A percentile compares a stretch with the other conserved stretches of the same genome.
Conservation (phyloP, 2,113 vertebrate species). For the Petrocephalus zakoni region DNA sequence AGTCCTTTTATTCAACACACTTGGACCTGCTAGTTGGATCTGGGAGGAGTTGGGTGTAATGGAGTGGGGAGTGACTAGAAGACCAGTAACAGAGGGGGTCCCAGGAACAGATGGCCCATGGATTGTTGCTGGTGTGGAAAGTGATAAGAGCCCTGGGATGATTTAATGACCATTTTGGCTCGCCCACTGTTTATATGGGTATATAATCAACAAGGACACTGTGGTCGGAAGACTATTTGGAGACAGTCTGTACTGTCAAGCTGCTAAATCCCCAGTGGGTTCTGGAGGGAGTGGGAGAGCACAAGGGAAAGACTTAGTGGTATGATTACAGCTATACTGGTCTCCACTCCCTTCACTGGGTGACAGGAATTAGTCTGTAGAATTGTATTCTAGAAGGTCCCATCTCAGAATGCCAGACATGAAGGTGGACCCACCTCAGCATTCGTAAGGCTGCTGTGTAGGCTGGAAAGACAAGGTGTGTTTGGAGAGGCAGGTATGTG, state of each 20-base stretch:
- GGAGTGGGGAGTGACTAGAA: neutral
- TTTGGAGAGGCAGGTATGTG: neutral
- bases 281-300: neutral
- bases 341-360: neutral
- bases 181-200: conserved; percentile 57
- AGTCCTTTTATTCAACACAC: neutral
- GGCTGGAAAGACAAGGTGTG: neutral
- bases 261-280: conserved; percentile 1
- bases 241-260: conserved; percentile 30
- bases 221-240: conserved; percentile 37
- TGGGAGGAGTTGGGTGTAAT: neutral
- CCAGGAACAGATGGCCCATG: conserved; percentile 51
- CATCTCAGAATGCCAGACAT: neutral
- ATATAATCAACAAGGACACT: conserved; percentile 59
- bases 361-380: neutral
- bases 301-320: neutral
- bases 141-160: conserved; percentile 55
- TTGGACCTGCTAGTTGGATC: neutral
- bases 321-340: neutral
- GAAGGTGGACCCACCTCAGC: neutral
- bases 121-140: conserved; percentile 52
- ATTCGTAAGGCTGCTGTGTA: neutral
- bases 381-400: neutral
- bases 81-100: conserved; percentile 29
- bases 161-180: conserved; percentile 61